A percentile compares a stretch with the other conserved stretches of the same genome.
Conservation (phyloP, 2,888 invertebrate species). For the Meteorus colon region DNA sequence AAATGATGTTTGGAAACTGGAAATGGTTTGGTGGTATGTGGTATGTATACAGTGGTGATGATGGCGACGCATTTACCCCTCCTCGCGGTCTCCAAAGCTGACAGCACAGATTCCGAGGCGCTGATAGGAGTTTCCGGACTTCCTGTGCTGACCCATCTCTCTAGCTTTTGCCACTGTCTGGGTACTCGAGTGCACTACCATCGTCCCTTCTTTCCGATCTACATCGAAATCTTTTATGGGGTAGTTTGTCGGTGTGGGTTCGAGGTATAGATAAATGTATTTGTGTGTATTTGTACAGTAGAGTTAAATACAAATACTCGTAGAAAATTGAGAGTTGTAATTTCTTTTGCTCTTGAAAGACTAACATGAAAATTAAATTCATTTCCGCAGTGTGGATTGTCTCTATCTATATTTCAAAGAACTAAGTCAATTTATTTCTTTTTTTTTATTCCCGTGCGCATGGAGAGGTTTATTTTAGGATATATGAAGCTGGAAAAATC, state of each 20-base stretch:
- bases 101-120: constrained; percentile 68
- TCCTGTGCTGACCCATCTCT: constrained; percentile 65
- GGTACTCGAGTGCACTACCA: constrained; percentile 2
- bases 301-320: background rate
- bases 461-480: too few species aligned
- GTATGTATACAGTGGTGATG: constrained; percentile 1
- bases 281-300: background rate
- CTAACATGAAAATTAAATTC: background rate
- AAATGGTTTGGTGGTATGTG: background rate
- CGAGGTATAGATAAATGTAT: background rate
- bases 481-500: too few species aligned
- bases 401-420: too few species aligned
- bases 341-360: too few species aligned
- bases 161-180: constrained; percentile 22
- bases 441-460: too few species aligned
- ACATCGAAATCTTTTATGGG: background rate
- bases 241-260: background rate
- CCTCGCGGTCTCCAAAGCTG: constrained; percentile 57
- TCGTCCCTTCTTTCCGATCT: constrained; percentile 12
- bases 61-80: constrained; percentile 10
- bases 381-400: too few species aligned
- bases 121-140: constrained; percentile 67
- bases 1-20: background rate
- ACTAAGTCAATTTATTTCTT: too few species aligned
- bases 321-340: too few species aligned